phyloP scores from a whole-genome alignment of 2,888 invertebrate genomes.

The Theodoxus fluviatilis region DNA sequence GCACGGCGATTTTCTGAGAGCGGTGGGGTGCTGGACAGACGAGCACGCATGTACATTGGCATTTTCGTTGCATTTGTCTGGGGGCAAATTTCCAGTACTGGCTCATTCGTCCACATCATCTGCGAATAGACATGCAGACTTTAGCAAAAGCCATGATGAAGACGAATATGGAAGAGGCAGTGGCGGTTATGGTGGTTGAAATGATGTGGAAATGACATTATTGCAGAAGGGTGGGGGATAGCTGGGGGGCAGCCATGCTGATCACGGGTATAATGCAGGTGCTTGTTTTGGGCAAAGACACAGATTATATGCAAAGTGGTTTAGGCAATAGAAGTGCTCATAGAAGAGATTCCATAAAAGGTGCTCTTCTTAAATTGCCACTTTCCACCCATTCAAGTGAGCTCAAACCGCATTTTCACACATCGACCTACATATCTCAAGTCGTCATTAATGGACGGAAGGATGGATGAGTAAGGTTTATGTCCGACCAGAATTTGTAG shows the following conservation, averaged over 20 bases:
- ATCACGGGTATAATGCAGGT: neutral
- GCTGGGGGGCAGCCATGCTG: neutral
- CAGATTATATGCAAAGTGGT: neutral
- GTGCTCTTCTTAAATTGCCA: too few species aligned
- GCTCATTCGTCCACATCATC: conserved; percentile 65
- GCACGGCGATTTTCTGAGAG: too few species aligned
- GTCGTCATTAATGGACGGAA: too few species aligned
- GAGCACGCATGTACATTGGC: conserved; percentile 54
- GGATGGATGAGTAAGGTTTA: too few species aligned
- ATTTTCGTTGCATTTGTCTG: conserved; percentile 58
- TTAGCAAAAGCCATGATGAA: neutral
- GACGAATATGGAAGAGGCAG: neutral
- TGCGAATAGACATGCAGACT: conserved; percentile 36
- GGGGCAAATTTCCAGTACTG: conserved; percentile 62
- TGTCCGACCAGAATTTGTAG: too few species aligned
- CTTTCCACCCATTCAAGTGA: too few species aligned
- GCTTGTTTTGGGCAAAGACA: too few species aligned
- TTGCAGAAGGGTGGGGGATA: neutral
- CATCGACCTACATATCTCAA: too few species aligned
- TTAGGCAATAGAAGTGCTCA: too few species aligned
- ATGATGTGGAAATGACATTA: neutral
- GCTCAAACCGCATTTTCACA: too few species aligned
- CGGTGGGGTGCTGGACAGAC: conserved; percentile 46
- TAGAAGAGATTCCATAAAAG: too few species aligned
- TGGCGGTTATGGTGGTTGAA: neutral